Percentiles rank a stretch among this genome's conserved stretches.
These are phyloP conservation scores for Henricia sp. DNA, from an alignment of 53 echinoderm and acorn worm genomes.

Conservation along the genomic window DNA sequence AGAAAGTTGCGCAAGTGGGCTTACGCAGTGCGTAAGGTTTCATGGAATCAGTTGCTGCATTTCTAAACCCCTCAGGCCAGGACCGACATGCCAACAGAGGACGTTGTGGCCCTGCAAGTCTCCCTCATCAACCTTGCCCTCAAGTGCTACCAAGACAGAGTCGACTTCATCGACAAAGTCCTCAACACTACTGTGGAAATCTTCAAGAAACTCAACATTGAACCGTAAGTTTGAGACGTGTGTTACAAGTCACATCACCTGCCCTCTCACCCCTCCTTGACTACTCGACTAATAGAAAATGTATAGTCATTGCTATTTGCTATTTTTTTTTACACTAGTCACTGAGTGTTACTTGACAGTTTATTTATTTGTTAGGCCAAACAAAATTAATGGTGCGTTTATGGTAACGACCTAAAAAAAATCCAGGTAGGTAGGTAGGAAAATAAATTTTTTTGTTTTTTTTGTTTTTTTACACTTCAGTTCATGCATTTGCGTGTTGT, in stretches of 20 bases:
- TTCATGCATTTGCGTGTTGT: no score
- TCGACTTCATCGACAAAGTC: constrained; percentile 97
- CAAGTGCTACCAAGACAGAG: constrained; percentile 96
- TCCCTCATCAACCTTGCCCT: constrained; percentile 98
- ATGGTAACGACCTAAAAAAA: no score
- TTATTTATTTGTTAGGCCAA: no score
- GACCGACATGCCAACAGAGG: constrained; percentile 90
- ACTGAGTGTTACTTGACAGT: no score
- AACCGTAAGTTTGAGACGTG: constrained; percentile 80
- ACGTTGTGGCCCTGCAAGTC: constrained; percentile 94
- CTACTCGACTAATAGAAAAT: not conserved
- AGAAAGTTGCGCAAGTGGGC: not conserved
- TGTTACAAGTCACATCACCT: no score
- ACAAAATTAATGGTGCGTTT: no score
- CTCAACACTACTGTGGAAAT: constrained; percentile 90
- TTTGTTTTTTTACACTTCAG: no score
- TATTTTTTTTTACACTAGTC: no score
- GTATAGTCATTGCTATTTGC: not conserved
- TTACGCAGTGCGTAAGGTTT: not conserved
- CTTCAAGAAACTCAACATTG: constrained; percentile 88
- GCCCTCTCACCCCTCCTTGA: no score
- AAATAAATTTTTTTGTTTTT: no score
- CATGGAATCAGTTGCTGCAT: no score
- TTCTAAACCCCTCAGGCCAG: constrained; percentile 66
- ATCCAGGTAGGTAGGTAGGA: no score